Evolutionary conservation across 2,113 vertebrate species (phyloP), one percentile per base, ranked within the genome.

Genomic region (Halichoerus grypus): DNA sequence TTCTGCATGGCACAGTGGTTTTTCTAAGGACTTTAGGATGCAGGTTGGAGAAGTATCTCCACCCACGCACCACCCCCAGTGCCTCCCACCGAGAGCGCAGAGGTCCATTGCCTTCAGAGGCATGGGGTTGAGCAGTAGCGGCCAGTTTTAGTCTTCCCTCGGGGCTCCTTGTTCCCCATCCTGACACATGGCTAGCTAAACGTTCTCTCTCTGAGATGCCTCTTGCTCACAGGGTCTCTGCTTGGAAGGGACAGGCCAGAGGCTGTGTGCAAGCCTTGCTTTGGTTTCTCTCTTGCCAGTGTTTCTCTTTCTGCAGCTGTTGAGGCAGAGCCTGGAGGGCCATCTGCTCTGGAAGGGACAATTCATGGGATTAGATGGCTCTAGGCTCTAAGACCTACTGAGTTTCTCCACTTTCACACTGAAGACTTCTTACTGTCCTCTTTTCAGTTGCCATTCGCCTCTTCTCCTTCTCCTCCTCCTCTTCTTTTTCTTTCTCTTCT

Each of bases 101-200:
- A 55, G 21, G 12, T 7, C 57, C n/a, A 16, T 0, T 8, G 22
- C 72, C 36, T 24, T 65, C 24, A 5, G 10, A 51, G n/a, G 39
- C n/a, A 22, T 31, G 36, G 3, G 12, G 5, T 16, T 33, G 55
- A 91, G 36, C 36, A 7, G 4, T 33, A 31, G 55, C 65, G 67
- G 14, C 10, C 65, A 51, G 31, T 28, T 63, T 42, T 51, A 28
- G 15, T 59, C 28, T 36, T 49, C 42, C 42, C 55, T 9, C 18
- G 55, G 36, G 59, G 82, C 57, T 72, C 19, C 65, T 77, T 76
- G 39, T 59, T 88, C 8, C 11, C 39, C 24, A 42, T 18, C 59
- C 9, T 4, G 53, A 21, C 14, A 10, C 15, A 12, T 4, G 5
- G 22, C 16, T 16, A 46, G n/a, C 0, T 7, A 10, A 46, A 39